Base-by-base conservation (phyloP, 2,113 vertebrate genomes). In the Narcine bancroftii region DNA sequence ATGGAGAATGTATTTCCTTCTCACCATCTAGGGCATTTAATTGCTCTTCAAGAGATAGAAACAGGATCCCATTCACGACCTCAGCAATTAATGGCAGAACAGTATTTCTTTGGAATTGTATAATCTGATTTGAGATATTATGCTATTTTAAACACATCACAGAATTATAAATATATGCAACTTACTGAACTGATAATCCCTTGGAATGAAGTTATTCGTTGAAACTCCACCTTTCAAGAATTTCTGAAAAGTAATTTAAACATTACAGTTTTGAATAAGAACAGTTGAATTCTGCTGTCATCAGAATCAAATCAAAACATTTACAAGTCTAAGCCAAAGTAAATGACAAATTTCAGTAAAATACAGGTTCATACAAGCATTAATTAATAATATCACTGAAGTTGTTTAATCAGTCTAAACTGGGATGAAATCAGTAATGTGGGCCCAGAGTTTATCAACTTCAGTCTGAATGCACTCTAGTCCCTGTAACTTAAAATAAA, bases 131-230 rank as follows among this genome's bases (percentile, higher is more conserved):
- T 33, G 29, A 63, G 1, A 1, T 24, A 42, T 66, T 56, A 1
- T 9, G 5, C 11, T 21, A 89, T 29, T 21, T 91, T 11, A 42
- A 91, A 91, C 19, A 9, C 60, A 45, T 29, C 10, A 45, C 42
- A 89, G n/a, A 19, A 42, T 7, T 89, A 21, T 24, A 71, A 91
- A 13, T 24, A 9, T 6, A 24, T 72, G 92, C 13, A 89, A 96
- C 98, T 97, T 94, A 99, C 99, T 97, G 95, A 98, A 99, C 93
- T 98, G 95, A 94, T 99, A 99, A 93, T 95, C 96, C 92, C 95
- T 92, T 93, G 96, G 95, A 94, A 96, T 92, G 93, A 95, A 77
- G 56, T 94, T 95, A 87, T 94, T 92, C 73, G 93, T 89, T 19
- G 97, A 97, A 95, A 98, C 94, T 92, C 97, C 98, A 66, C 94